These are phyloP conservation scores for Enteromius afrohamiltoni DNA, from an alignment of 2,797 vertebrate species.

Conservation along the genomic window DNA sequence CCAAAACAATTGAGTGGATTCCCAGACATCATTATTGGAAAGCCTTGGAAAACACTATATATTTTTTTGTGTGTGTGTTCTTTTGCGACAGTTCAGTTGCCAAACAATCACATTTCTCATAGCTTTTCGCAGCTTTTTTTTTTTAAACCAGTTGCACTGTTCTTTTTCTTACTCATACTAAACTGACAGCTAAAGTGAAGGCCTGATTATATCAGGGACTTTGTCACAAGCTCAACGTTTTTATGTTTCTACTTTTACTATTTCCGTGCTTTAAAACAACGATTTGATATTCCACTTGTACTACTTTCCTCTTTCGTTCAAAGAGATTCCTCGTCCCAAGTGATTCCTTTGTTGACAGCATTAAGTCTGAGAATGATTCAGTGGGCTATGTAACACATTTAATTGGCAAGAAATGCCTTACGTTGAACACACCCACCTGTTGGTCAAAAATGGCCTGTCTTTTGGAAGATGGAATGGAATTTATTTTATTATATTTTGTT, in stretches of 20 bases:
- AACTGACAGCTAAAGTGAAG: neutral
- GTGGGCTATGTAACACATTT: neutral
- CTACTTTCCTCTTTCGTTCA: neutral
- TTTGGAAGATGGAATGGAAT: neutral
- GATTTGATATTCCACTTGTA: neutral
- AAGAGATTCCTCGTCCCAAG: neutral
- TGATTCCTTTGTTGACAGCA: neutral
- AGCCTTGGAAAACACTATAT: neutral
- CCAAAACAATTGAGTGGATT: neutral
- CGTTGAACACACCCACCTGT: neutral
- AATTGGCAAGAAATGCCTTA: neutral
- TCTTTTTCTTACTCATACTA: neutral
- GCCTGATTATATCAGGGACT: neutral
- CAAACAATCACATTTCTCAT: neutral
- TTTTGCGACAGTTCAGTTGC: neutral
- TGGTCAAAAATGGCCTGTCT: neutral
- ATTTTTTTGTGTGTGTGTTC: neutral
- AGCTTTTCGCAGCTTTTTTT: neutral
- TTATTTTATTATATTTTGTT: neutral
- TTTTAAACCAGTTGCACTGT: neutral
- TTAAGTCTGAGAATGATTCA: conserved; percentile 5
- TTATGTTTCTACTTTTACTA: neutral
- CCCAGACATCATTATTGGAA: neutral
- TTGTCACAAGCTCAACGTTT: neutral
- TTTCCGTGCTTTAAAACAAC: neutral